Evolutionary conservation across 2,888 invertebrate genomes (phyloP), one percentile per base, ranked within the genome.

Genomic region (Drosophila colorata): DNA sequence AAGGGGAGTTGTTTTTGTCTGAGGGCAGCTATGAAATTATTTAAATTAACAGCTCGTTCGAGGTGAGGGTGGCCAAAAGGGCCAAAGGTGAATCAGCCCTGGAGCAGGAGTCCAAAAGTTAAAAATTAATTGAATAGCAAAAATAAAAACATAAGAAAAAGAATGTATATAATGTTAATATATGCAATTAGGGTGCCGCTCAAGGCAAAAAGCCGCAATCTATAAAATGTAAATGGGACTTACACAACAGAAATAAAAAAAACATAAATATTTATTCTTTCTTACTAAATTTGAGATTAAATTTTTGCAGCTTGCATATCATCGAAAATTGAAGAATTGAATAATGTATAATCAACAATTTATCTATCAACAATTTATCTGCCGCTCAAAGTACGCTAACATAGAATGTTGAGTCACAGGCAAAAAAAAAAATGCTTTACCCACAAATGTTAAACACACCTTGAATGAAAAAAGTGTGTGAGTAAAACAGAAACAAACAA

Each of bases 11-110:
- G 38, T 49, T 38, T 25, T 14, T 20, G 25, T 41, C 46, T 20
- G 20, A 6, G 41, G 40, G 57, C 38, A 47, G 60, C 58, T 48
- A 41, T 57, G 49, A 64, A 78, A 64, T 78, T 75, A 73, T 75
- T 78, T 73, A 75, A 75, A 78, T 75, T 78, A 68, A 78, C 67
- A 74, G 61, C 71, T 76, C 51, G 58, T 61, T 58, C 20, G 4
- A 11, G 58, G 33, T 43, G 47, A 55, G 59, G 59, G 38, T 49
- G 43, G 51, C 38, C 1, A 25, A 55, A 40, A 38, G 13, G 25
- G 43, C 16, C 11, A 14, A 65, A 47, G 51, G 46, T 69, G 77
- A 75, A 44, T 57, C 76, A 76, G 69, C 38, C 35, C n/a, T 16
- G 40, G n/a, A 20, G 33, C 33, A 8, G 14, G n/a, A 35, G 41